These are phyloP conservation scores for Drosophila gunungcola DNA, from an alignment of 1,140 invertebrate genomes.

Conservation along the genomic window DNA sequence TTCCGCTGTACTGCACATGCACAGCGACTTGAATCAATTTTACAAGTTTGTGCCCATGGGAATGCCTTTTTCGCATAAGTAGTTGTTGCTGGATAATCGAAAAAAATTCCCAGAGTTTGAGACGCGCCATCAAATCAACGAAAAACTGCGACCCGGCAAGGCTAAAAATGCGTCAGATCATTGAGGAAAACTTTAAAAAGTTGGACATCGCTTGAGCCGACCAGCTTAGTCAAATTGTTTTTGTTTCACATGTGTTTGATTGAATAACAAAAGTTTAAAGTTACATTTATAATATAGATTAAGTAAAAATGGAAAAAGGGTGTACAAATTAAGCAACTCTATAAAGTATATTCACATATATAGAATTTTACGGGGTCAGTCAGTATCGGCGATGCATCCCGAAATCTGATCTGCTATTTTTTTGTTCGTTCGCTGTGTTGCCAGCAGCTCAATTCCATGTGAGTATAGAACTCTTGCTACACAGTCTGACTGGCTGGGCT, in stretches of 20 bases:
- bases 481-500: no score
- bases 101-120: conserved; percentile 87
- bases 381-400: no score
- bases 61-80: conserved; percentile 85
- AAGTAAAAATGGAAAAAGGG: no score
- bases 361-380: no score
- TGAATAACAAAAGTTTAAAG: conserved; percentile 5
- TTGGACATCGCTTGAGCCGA: conserved; percentile 88
- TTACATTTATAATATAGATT: no score
- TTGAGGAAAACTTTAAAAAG: conserved; percentile 91
- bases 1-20: conserved; percentile 86
- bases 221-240: background rate
- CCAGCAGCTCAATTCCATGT: no score
- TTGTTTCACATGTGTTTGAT: conserved; percentile 25
- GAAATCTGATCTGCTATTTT: no score
- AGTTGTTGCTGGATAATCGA: conserved; percentile 85
- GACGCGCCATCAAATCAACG: conserved; percentile 86
- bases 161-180: conserved; percentile 87
- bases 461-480: no score
- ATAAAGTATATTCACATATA: no score
- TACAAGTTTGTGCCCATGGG: conserved; percentile 87
- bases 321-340: no score
- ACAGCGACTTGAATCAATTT: conserved; percentile 85
- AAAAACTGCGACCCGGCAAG: conserved; percentile 88
- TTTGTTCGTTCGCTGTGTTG: no score